phyloP scores from a whole-genome alignment of 2,797 vertebrate species.

The Megalops cyprinoides region DNA sequence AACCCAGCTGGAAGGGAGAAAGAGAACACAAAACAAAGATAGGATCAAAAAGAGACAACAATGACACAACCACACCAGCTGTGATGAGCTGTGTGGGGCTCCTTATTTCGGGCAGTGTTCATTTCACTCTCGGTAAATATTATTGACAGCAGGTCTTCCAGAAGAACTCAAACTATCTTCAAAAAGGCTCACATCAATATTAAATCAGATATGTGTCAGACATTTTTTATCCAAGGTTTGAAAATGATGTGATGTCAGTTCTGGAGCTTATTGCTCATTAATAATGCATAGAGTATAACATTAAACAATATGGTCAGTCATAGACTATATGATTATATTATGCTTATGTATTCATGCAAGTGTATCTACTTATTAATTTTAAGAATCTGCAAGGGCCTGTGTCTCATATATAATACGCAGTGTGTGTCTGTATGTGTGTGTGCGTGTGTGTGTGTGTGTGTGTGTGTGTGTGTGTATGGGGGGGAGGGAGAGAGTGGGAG shows the following conservation, averaged over 20 bases:
- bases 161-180: background rate
- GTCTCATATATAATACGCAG: background rate
- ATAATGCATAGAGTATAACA: too few species aligned
- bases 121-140: background rate
- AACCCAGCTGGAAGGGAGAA: background rate
- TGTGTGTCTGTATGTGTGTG: background rate
- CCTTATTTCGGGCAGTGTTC: background rate
- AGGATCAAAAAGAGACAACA: background rate
- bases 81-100: background rate
- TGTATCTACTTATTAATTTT: background rate
- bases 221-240: background rate
- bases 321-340: too few species aligned
- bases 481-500: background rate
- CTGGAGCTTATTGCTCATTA: background rate
- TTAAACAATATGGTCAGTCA: too few species aligned
- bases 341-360: background rate
- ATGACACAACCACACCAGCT: background rate
- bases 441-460: conserved; percentile 6
- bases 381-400: background rate
- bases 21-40: background rate
- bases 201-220: background rate
- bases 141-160: background rate
- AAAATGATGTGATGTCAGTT: background rate
- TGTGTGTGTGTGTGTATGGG: background rate
- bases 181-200: background rate